Evolutionary conservation across 2,888 invertebrate species (phyloP).

Genomic region (Colostygia pectinataria): DNA sequence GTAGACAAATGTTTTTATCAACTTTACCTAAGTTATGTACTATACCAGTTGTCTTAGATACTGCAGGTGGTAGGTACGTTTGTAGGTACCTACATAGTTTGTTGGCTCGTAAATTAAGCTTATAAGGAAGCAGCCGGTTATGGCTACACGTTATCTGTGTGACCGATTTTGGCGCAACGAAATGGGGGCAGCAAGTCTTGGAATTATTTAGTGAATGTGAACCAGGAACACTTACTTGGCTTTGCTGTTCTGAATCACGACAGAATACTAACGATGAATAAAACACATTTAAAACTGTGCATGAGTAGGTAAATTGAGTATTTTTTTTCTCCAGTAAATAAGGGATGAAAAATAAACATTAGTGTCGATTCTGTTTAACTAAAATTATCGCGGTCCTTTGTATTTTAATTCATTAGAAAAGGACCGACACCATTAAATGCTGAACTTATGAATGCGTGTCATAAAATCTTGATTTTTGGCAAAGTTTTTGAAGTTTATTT

Average conservation of each 20-base stretch:
- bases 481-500: too few species aligned
- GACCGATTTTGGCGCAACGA: slow-evolving; percentile 34
- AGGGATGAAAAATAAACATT: too few species aligned
- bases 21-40: not conserved
- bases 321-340: too few species aligned
- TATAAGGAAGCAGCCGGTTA: slow-evolving; percentile 34
- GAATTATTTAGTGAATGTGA: slow-evolving; percentile 30
- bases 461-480: too few species aligned
- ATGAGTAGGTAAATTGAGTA: too few species aligned
- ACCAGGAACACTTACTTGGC: slow-evolving; percentile 20
- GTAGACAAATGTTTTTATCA: too few species aligned
- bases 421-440: too few species aligned
- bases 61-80: not conserved
- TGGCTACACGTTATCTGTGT: slow-evolving; percentile 32
- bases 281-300: not conserved
- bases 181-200: slow-evolving; percentile 31
- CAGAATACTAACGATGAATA: not conserved
- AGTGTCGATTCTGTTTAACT: too few species aligned
- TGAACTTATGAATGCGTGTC: too few species aligned
- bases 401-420: too few species aligned
- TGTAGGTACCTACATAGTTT: not conserved
- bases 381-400: too few species aligned
- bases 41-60: not conserved
- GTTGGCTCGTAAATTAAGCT: slow-evolving; percentile 32
- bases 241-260: slow-evolving; percentile 17